phyloP scores from a whole-genome alignment of 2,888 invertebrate species.

The Orchesella flavescens region DNA sequence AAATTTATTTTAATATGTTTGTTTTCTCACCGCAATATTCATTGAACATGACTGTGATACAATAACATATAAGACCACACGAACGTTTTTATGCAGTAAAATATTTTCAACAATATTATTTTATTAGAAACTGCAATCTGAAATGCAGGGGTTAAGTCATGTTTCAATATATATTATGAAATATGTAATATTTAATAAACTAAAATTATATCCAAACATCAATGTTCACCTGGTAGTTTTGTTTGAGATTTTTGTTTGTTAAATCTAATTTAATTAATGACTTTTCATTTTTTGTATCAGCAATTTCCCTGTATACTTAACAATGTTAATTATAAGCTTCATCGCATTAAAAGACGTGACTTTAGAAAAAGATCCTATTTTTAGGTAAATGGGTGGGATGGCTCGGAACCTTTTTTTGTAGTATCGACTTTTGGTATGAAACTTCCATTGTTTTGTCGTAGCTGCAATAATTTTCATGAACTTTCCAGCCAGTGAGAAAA shows the following conservation, averaged over 20 bases:
- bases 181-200: too few species aligned
- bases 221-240: background rate
- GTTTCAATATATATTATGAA: too few species aligned
- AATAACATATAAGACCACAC: too few species aligned
- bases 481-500: background rate
- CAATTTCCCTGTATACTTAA: constrained; percentile 37
- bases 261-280: background rate
- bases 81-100: too few species aligned
- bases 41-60: too few species aligned
- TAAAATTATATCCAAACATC: background rate
- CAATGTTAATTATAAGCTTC: constrained; percentile 22
- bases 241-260: too few species aligned
- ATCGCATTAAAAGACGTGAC: constrained; percentile 23
- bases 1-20: too few species aligned
- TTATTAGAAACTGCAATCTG: too few species aligned
- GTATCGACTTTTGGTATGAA: background rate
- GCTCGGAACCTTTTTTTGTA: constrained; percentile 33
- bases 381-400: constrained; percentile 21
- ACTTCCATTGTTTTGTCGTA: constrained; percentile 8
- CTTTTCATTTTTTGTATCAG: constrained; percentile 18
- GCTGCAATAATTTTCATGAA: background rate
- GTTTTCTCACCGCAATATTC: too few species aligned
- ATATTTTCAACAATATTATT: too few species aligned
- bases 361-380: constrained; percentile 13
- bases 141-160: too few species aligned